A percentile compares a stretch with the other conserved stretches of the same genome.
Evolutionary conservation across 2,113 vertebrate species (phyloP).

Genomic region (Podiceps cristatus): DNA sequence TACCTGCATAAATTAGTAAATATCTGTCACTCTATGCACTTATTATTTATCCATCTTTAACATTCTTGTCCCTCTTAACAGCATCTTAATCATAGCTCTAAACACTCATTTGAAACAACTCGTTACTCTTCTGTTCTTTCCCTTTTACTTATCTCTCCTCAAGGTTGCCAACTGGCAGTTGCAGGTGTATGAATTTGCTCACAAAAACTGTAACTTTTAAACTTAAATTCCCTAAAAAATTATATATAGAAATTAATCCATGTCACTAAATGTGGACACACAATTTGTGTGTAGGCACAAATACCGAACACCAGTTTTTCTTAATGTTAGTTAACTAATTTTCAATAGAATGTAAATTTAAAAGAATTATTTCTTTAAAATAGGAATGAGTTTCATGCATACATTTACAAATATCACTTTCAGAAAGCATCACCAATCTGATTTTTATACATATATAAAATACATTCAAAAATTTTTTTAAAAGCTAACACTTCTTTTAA

Average conservation of each 20-base stretch:
- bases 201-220: background rate
- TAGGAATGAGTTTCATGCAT: rapidly evolving
- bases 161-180: background rate
- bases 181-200: background rate
- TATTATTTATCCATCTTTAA: background rate
- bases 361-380: background rate
- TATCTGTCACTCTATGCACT: background rate
- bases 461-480: background rate
- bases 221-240: background rate
- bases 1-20: background rate
- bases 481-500: background rate
- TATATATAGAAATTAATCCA: background rate
- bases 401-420: background rate
- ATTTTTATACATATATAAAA: background rate
- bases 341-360: background rate
- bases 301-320: background rate
- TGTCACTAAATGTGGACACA: background rate
- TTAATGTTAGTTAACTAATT: background rate
- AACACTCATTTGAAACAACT: background rate
- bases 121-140: background rate
- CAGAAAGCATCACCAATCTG: rapidly evolving
- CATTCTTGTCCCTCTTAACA: background rate
- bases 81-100: background rate
- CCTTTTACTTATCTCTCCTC: background rate
- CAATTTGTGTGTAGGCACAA: no score